phyloP scores from a whole-genome alignment of 2,888 invertebrate genomes.

The Drosophila mulleri region DNA sequence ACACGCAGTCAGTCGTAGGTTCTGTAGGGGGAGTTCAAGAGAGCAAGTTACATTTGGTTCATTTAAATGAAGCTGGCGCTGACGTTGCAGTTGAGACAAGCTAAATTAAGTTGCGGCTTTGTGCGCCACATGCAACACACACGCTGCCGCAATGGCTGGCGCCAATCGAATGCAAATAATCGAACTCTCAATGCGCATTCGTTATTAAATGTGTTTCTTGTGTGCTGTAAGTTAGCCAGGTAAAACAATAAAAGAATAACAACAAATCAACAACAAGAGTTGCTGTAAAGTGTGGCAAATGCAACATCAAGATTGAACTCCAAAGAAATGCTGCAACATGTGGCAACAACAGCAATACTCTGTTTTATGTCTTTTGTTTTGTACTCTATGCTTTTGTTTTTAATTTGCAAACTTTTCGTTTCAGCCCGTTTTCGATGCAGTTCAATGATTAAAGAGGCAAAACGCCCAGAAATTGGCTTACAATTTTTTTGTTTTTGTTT shows the following conservation, averaged over 20 bases:
- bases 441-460: conserved; percentile 80
- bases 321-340: conserved; percentile 81
- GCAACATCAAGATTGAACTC: conserved; percentile 73
- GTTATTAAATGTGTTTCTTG: conserved; percentile 65
- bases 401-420: conserved; percentile 77
- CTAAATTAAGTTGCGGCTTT: conserved; percentile 76
- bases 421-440: conserved; percentile 71
- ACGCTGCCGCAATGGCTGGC: conserved; percentile 35
- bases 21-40: conserved; percentile 65
- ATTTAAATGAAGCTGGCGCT: conserved; percentile 70
- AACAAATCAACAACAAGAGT: conserved; percentile 27
- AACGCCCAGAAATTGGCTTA: conserved; percentile 78
- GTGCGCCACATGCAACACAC: conserved; percentile 53
- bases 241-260: conserved; percentile 55
- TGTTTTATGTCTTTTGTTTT: conserved; percentile 75
- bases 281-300: conserved; percentile 63
- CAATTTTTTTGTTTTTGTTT: conserved; percentile 38
- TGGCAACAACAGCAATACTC: conserved; percentile 65
- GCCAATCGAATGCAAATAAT: conserved; percentile 79
- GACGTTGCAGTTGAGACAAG: conserved; percentile 43
- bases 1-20: conserved; percentile 11
- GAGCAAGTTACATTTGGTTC: conserved; percentile 61
- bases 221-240: conserved; percentile 43
- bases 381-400: conserved; percentile 63
- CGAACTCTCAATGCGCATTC: conserved; percentile 59